Evolutionary conservation across 2,797 vertebrate genomes (phyloP), one percentile per base, ranked within the genome.

Genomic region (Neosilurus hyrtlii): DNA sequence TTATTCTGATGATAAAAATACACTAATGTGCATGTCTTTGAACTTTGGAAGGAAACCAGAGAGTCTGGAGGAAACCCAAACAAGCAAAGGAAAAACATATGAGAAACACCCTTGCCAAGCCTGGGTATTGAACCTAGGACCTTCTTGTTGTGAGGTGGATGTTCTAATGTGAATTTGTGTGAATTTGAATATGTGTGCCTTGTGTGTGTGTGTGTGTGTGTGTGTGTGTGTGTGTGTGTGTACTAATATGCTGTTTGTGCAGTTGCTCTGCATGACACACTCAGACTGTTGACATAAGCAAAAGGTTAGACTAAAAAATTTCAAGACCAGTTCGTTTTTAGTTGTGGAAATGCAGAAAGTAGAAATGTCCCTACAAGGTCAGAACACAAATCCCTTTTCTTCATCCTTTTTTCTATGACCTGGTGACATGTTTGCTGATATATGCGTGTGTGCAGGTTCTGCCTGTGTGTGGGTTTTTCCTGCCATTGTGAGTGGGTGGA

Each of bases 221-320:
- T 15, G 49, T 43, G 24, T 59, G 61, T 57, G 66, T 59, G 66
- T 81, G 24, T 24, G 30, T 22, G 65, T 49, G 57, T 72, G 37
- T 56, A 70, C 72, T 68, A 37, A 43, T 43, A 20, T 72, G 43
- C 86, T 82, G 85, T 86, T 37, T 85, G 88, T 91, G 90, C 91
- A 91, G 89, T 90, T 92, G 90, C 87, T 92, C 90, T 88, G 88
- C 85, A 79, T 90, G 90, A 88, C 89, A 87, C 91, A 92, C 90
- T 90, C 88, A 37, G 9, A 70, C 12, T 52, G n/a, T 72, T 7
- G 5, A 49, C 12, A 52, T 26, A 72, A 72, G 49, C 3, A 73
- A 54, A 73, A 9, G 1, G 2, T 26, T 24, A 2, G 8, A 37
- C 2, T 37, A 52, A 52, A 24, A 52, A 51, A 52, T 5, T 22